Percentiles rank a stretch among this genome's conserved stretches.
Evolutionary conservation across 2,797 vertebrate genomes (phyloP).

Genomic region (Melanotaenia boesemani): DNA sequence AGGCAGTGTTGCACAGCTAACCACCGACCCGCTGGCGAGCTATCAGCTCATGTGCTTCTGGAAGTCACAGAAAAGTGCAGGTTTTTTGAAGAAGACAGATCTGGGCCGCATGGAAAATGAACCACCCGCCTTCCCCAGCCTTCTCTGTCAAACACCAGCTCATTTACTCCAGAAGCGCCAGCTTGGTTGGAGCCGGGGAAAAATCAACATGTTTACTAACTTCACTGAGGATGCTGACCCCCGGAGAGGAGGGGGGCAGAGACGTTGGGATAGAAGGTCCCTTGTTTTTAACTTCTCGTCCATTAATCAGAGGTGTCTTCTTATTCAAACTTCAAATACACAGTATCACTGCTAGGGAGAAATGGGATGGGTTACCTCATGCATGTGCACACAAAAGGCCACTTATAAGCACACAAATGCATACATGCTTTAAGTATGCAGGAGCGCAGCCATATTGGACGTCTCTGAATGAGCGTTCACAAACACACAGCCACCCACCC

Average conservation of each 20-base stretch:
- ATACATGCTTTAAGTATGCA: constrained; percentile 27
- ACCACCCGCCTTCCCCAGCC: constrained; percentile 5
- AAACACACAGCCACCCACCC: constrained; percentile 16
- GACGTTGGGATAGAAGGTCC: constrained; percentile 49
- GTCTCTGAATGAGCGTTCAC: constrained; percentile 3
- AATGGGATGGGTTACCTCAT: background rate
- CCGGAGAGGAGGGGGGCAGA: constrained; percentile 35
- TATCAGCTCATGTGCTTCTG: constrained; percentile 28
- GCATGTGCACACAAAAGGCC: constrained; percentile 1
- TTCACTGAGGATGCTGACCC: constrained; percentile 43
- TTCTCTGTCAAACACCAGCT: constrained; percentile 55
- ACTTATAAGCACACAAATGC: constrained; percentile 8
- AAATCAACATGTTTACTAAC: constrained; percentile 75
- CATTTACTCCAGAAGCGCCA: constrained; percentile 59
- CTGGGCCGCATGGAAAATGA: constrained; percentile 38
- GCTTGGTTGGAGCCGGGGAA: constrained; percentile 51
- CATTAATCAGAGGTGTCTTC: constrained; percentile 37
- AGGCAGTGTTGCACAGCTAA: constrained; percentile 29
- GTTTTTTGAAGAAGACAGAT: constrained; percentile 31
- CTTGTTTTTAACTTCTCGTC: constrained; percentile 26
- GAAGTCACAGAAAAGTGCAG: constrained; percentile 21
- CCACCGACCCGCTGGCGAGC: constrained; percentile 7
- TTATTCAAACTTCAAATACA: constrained; percentile 32
- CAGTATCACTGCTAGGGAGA: constrained; percentile 1
- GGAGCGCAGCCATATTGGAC: background rate